Percentiles rank a stretch among this genome's conserved stretches.
phyloP scores from a whole-genome alignment of 2,888 invertebrate species.

The Thymelicus lineola region DNA sequence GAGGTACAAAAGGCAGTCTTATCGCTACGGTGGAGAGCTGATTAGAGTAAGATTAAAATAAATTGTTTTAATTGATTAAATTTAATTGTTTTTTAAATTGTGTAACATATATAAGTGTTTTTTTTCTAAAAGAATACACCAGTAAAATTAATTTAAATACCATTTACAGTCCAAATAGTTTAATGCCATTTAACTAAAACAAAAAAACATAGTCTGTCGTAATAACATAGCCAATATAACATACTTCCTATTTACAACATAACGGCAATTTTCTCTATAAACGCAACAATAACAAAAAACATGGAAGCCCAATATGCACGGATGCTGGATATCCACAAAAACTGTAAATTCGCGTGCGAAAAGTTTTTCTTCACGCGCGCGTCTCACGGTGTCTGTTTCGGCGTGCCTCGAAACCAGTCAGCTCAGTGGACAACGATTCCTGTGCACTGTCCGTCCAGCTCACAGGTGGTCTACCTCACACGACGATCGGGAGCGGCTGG shows the following conservation, averaged over 20 bases:
- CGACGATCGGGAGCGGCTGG: constrained; percentile 45
- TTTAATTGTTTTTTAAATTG: too few species aligned
- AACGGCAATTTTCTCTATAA: not conserved
- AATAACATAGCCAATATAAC: not conserved
- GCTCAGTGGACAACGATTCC: constrained; percentile 71
- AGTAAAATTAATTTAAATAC: too few species aligned
- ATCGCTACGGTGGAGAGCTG: too few species aligned
- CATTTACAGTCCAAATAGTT: too few species aligned
- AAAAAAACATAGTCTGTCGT: too few species aligned
- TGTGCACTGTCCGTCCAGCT: constrained; percentile 51
- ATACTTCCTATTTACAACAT: not conserved
- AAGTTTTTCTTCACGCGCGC: constrained; percentile 42
- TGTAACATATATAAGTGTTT: too few species aligned
- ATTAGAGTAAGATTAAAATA: too few species aligned
- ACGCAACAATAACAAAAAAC: constrained; percentile 2
- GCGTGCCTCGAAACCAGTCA: constrained; percentile 54
- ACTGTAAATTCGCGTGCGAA: constrained; percentile 51
- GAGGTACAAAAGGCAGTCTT: too few species aligned
- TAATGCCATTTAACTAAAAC: too few species aligned
- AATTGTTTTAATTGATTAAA: too few species aligned
- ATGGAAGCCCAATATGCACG: constrained; percentile 41
- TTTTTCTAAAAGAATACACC: too few species aligned
- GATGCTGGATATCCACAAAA: constrained; percentile 53
- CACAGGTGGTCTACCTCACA: constrained; percentile 68
- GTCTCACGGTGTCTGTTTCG: constrained; percentile 54